Conservation (phyloP, 1,140 invertebrate species). For the Drosophila malerkotliana region DNA sequence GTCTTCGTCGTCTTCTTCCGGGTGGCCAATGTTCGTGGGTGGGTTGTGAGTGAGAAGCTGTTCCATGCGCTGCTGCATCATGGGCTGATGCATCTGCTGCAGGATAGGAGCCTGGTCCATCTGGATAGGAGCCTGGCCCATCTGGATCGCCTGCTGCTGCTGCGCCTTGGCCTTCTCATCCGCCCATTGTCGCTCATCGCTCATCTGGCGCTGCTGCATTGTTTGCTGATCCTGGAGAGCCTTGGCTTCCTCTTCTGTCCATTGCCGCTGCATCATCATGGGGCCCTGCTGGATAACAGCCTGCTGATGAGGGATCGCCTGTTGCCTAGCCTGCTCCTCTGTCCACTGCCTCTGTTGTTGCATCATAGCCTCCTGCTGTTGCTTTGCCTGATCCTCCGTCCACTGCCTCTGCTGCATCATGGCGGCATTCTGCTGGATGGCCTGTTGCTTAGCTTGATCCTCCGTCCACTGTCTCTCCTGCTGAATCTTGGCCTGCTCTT, state of each 20-base stretch:
- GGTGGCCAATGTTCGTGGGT: conserved; percentile 5
- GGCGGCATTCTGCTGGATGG: not conserved
- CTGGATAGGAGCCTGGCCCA: conserved; percentile 16
- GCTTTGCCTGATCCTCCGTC: conserved; percentile 21
- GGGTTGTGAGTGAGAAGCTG: conserved; percentile 7
- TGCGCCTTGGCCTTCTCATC: not conserved
- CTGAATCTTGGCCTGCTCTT: conserved; percentile 12
- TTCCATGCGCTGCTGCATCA: conserved; percentile 20
- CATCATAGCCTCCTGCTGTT: conserved; percentile 1
- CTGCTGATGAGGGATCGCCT: conserved; percentile 2
- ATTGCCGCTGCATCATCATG: conserved; percentile 28
- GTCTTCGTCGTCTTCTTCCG: conserved; percentile 10
- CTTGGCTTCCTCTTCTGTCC: conserved; percentile 2
- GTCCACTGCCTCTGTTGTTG: conserved; percentile 14
- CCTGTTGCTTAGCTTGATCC: not conserved
- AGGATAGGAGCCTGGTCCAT: conserved; percentile 15
- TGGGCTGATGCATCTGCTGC: conserved; percentile 30
- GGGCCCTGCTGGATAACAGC: conserved; percentile 1
- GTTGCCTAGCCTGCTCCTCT: conserved; percentile 14
- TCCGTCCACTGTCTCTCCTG: conserved; percentile 1
- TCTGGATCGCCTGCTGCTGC: conserved; percentile 6
- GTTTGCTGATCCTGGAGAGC: not conserved
- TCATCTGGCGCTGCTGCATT: conserved; percentile 9
- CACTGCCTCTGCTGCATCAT: conserved; percentile 19
- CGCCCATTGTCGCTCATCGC: conserved; percentile 4